phyloP scores from a whole-genome alignment of 1,140 invertebrate species.

The Drosophila ficusphila region DNA sequence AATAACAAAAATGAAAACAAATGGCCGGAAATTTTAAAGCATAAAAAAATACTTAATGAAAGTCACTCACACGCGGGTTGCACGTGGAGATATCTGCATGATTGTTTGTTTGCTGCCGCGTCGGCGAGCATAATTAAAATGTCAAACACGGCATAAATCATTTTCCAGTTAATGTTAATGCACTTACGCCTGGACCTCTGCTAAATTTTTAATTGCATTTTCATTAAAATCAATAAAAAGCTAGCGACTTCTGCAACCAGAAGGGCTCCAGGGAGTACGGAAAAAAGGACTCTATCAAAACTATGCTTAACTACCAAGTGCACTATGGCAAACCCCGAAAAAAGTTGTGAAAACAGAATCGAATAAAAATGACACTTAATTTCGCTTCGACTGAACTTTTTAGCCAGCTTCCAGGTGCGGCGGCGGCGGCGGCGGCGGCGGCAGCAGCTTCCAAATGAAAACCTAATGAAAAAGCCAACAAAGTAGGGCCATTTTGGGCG shows the following conservation, averaged over 20 bases:
- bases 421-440: too few relatives aligned
- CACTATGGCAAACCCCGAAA: constrained; percentile 25
- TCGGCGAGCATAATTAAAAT: constrained; percentile 58
- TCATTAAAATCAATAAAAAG: constrained; percentile 74
- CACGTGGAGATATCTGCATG: constrained; percentile 24
- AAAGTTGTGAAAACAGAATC: constrained; percentile 36
- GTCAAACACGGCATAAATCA: constrained; percentile 75
- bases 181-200: constrained; percentile 40
- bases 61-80: constrained; percentile 27
- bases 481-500: constrained; percentile 10
- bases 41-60: constrained; percentile 43
- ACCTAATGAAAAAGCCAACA: constrained; percentile 73
- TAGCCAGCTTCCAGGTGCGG: constrained; percentile 52
- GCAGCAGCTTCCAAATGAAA: constrained; percentile 51
- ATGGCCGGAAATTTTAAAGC: constrained; percentile 57
- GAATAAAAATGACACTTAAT: constrained; percentile 71
- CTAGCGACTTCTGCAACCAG: too few relatives aligned
- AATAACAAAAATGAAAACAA: constrained; percentile 47
- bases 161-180: constrained; percentile 69
- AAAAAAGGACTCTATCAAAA: constrained; percentile 13
- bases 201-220: constrained; percentile 81
- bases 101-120: constrained; percentile 39
- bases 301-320: constrained; percentile 33
- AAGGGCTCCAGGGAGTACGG: too few relatives aligned
- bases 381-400: constrained; percentile 68